These are phyloP conservation scores for Onychomys leucogaster DNA, from an alignment of 2,797 vertebrate genomes.

Conservation along the genomic window DNA sequence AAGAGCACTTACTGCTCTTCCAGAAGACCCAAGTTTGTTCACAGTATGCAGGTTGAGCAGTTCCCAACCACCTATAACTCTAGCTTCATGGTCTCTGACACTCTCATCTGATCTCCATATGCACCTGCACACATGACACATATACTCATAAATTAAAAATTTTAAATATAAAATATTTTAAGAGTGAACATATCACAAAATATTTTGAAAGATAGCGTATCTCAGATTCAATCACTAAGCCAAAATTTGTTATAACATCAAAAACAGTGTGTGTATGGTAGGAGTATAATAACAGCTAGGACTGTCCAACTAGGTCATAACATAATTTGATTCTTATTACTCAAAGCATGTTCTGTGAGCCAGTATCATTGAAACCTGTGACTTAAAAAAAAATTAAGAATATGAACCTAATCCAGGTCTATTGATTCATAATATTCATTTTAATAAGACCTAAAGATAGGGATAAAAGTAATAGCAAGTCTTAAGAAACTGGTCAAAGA, in stretches of 20 bases:
- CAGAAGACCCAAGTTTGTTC: background rate
- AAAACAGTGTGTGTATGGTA: background rate
- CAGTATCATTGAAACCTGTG: no score
- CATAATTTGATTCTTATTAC: background rate
- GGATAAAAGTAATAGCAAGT: background rate
- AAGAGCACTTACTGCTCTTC: background rate
- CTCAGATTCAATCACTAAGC: background rate
- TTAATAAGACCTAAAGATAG: background rate
- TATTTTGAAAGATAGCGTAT: background rate
- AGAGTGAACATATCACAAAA: background rate
- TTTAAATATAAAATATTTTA: background rate
- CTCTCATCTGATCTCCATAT: background rate
- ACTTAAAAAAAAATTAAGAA: background rate
- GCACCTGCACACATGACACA: background rate
- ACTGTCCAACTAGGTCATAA: background rate
- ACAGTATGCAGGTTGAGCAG: background rate
- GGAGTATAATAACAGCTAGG: background rate
- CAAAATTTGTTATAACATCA: background rate
- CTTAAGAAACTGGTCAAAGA: background rate
- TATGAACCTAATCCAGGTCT: background rate
- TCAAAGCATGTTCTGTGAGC: background rate
- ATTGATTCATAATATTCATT: background rate
- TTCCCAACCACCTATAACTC: background rate
- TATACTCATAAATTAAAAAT: background rate
- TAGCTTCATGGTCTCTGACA: background rate